phyloP scores from a whole-genome alignment of 2,888 invertebrate genomes.

The Drosophila rubida region DNA sequence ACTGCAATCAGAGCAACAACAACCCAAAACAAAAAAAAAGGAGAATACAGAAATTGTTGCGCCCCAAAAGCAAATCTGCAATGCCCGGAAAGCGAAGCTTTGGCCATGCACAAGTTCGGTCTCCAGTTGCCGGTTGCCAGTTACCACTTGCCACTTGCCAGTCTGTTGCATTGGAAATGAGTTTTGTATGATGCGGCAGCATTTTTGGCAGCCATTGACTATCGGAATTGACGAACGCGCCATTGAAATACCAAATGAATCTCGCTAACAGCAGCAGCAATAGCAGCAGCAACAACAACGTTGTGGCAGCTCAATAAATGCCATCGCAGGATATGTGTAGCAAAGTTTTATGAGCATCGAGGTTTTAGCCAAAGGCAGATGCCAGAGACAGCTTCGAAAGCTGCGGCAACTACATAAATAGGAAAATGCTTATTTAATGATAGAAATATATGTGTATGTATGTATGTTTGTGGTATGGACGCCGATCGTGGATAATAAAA shows the following conservation, averaged over 20 bases:
- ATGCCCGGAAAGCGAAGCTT: conserved; percentile 34
- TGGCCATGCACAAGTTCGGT: conserved; percentile 31
- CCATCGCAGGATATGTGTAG: conserved; percentile 29
- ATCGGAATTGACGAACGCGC: conserved; percentile 46
- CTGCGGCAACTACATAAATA: too few species aligned
- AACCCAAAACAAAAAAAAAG: not conserved
- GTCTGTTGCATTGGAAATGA: conserved; percentile 45
- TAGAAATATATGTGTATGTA: too few species aligned
- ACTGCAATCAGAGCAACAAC: conserved; percentile 34
- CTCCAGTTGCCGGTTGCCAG: conserved; percentile 8
- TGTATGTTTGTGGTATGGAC: too few species aligned
- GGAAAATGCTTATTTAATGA: too few species aligned
- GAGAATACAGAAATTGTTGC: not conserved
- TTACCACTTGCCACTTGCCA: conserved; percentile 12
- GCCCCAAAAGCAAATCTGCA: conserved; percentile 31
- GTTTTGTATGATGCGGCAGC: conserved; percentile 45
- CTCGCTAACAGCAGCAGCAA: conserved; percentile 39
- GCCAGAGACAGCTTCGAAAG: too few species aligned
- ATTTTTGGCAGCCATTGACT: conserved; percentile 29
- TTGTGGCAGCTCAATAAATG: conserved; percentile 42
- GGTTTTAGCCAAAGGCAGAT: too few species aligned
- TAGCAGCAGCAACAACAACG: conserved; percentile 7
- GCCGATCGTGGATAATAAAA: too few species aligned
- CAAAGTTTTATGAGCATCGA: conserved; percentile 27
- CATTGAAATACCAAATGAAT: conserved; percentile 70